A percentile compares a stretch with the other conserved stretches of the same genome.
Conservation (phyloP, 2,113 vertebrate genomes). For the Pungitius pungitius region DNA sequence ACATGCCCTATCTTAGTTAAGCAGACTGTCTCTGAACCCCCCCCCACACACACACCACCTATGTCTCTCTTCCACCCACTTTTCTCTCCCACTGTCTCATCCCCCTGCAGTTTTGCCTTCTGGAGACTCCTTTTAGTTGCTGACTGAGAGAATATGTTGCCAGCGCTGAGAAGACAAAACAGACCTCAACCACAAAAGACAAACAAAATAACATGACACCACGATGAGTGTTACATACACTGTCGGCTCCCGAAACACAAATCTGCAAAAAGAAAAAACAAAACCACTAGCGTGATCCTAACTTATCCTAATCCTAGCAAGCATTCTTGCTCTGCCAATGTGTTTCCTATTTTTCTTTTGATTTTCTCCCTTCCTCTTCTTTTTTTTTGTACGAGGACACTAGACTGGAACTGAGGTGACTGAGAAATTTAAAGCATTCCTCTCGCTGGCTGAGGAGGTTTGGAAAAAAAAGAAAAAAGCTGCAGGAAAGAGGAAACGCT, state of each 20-base stretch:
- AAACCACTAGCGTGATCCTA: slow-evolving; percentile 1
- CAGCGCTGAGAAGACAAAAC: slow-evolving; percentile 67
- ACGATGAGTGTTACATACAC: slow-evolving; percentile 35
- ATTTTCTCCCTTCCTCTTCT: slow-evolving; percentile 31
- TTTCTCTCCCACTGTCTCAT: slow-evolving; percentile 44
- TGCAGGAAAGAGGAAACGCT: slow-evolving; percentile 53
- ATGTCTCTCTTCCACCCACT: slow-evolving; percentile 18
- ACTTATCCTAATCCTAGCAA: too few species aligned
- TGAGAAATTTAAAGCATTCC: slow-evolving; percentile 74
- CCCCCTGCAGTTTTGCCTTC: slow-evolving; percentile 70
- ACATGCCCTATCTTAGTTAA: slow-evolving; percentile 42
- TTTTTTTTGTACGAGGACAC: slow-evolving; percentile 54
- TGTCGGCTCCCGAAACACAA: slow-evolving; percentile 28
- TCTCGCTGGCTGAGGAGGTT: slow-evolving; percentile 66
- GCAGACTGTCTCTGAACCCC: slow-evolving; percentile 41
- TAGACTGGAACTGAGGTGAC: slow-evolving; percentile 66
- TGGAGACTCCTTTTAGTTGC: slow-evolving; percentile 70
- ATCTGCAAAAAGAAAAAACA: slow-evolving; percentile 1
- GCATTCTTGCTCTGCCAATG: slow-evolving; percentile 17
- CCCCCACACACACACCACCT: not conserved
- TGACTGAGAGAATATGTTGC: slow-evolving; percentile 69
- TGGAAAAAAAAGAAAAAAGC: slow-evolving; percentile 48
- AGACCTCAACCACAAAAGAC: slow-evolving; percentile 61
- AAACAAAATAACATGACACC: slow-evolving; percentile 64
- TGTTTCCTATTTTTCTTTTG: slow-evolving; percentile 32